These are phyloP conservation scores for Cercocebus atys DNA, from an alignment of 2,113 vertebrate species.

Conservation along the genomic window DNA sequence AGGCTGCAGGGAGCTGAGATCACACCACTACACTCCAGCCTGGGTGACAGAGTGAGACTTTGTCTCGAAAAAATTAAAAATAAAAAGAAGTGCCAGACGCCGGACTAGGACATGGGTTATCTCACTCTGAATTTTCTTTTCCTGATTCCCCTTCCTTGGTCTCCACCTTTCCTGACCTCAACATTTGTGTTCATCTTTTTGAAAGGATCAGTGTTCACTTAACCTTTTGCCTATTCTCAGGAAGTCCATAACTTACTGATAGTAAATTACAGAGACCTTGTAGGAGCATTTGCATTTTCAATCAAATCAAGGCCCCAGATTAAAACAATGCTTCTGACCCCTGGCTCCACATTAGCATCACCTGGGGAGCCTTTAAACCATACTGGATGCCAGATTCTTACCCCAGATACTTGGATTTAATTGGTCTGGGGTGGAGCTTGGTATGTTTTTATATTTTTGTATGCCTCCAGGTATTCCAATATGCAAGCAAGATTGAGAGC, in stretches of 20 bases:
- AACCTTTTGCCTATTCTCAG: neutral
- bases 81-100: neutral
- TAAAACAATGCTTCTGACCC: neutral
- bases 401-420: neutral
- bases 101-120: neutral
- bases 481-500: constrained; percentile 18
- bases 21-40: no score
- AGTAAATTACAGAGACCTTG: neutral
- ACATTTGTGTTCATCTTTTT: neutral
- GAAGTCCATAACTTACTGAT: neutral
- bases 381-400: neutral
- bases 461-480: neutral
- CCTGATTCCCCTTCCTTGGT: neutral
- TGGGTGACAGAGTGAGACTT: no score
- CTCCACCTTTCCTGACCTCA: neutral
- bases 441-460: constrained; percentile 28
- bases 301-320: neutral
- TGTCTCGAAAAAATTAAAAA: no score
- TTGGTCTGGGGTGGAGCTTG: neutral
- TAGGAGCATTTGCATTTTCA: neutral
- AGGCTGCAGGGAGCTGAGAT: no score
- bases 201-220: neutral
- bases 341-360: neutral
- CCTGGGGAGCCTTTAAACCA: neutral
- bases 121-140: neutral